These are phyloP conservation scores for Drosophila nigritarsus DNA, from an alignment of 2,888 invertebrate species.

Conservation along the genomic window DNA sequence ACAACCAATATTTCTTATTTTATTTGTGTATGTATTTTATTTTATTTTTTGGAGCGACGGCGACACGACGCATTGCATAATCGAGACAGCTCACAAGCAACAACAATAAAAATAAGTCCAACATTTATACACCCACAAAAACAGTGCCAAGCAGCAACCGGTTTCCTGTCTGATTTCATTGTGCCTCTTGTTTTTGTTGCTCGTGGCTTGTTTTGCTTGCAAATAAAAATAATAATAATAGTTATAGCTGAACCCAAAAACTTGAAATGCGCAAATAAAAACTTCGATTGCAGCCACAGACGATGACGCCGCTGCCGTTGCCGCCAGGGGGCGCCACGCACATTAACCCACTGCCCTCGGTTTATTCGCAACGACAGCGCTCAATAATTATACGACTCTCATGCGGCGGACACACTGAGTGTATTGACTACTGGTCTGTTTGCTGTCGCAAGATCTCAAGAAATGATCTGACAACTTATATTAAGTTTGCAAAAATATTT, in stretches of 20 bases:
- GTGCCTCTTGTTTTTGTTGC: slow-evolving; percentile 6
- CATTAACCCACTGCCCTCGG: slow-evolving; percentile 75
- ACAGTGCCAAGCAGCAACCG: slow-evolving; percentile 48
- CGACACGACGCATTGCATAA: slow-evolving; percentile 73
- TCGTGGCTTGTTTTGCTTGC: slow-evolving; percentile 39
- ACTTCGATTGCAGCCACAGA: slow-evolving; percentile 54
- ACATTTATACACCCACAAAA: slow-evolving; percentile 64
- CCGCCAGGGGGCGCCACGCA: slow-evolving; percentile 49
- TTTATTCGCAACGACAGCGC: slow-evolving; percentile 20
- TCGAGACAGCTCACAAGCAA: slow-evolving; percentile 40
- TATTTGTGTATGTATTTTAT: slow-evolving; percentile 11
- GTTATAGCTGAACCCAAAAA: slow-evolving; percentile 50
- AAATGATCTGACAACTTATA: not conserved
- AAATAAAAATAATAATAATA: slow-evolving; percentile 58
- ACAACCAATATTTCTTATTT: slow-evolving; percentile 54
- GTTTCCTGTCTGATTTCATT: slow-evolving; percentile 41
- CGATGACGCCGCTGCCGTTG: slow-evolving; percentile 21
- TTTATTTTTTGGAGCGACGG: slow-evolving; percentile 57
- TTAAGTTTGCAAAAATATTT: not conserved
- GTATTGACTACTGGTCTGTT: slow-evolving; percentile 9
- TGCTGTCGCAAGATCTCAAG: not conserved
- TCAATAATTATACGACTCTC: slow-evolving; percentile 57
- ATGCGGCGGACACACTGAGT: not conserved
- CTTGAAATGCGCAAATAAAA: slow-evolving; percentile 39
- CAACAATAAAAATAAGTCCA: slow-evolving; percentile 47